These are phyloP conservation scores for Anisognathus igniventris DNA, from an alignment of 2,797 vertebrate species.

Conservation along the genomic window DNA sequence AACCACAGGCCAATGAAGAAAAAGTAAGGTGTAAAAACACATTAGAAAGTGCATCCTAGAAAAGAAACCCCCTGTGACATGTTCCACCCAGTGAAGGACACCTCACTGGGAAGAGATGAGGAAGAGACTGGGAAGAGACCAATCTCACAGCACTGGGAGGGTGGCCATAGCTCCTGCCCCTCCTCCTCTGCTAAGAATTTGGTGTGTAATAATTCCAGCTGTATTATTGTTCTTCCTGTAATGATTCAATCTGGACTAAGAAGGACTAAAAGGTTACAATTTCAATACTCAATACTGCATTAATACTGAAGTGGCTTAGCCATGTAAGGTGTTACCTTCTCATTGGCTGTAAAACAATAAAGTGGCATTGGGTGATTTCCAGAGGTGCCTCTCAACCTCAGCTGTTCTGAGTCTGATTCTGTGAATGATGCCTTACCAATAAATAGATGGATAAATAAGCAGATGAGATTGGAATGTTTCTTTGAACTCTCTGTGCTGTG, in stretches of 20 bases:
- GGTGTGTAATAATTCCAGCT: neutral
- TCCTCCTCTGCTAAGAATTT: neutral
- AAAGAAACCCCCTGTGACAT: neutral
- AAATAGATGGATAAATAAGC: neutral
- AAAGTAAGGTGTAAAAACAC: neutral
- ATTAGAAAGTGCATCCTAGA: neutral
- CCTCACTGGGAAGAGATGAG: neutral
- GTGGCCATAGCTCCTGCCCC: neutral
- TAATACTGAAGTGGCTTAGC: neutral
- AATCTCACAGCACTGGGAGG: neutral
- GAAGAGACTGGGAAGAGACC: too few relatives aligned
- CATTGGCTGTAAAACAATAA: neutral
- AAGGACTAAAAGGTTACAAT: neutral
- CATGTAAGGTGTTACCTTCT: neutral
- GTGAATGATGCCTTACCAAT: neutral
- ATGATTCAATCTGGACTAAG: neutral
- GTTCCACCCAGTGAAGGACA: neutral
- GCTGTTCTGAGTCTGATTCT: neutral
- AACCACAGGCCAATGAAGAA: neutral
- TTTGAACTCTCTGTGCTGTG: neutral
- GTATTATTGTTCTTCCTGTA: neutral
- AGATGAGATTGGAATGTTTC: neutral
- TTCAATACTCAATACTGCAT: neutral
- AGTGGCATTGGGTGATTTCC: neutral
- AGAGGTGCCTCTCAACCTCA: neutral